These are phyloP conservation scores for Odontocolon sp. DNA, from an alignment of 2,888 invertebrate species.

Conservation along the genomic window DNA sequence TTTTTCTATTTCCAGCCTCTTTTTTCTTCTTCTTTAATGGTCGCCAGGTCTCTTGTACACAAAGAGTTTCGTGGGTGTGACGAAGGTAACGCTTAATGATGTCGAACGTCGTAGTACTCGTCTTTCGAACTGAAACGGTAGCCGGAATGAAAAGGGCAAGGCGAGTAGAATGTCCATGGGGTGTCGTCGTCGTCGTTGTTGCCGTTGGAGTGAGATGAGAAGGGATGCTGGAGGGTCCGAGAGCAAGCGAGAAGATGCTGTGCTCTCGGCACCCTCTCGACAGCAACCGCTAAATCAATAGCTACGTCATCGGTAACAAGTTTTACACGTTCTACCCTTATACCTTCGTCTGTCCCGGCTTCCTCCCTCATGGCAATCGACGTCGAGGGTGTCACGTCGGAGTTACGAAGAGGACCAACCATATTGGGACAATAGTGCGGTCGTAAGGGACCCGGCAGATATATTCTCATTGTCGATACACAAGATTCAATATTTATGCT, in stretches of 20 bases:
- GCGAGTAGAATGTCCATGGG: constrained; percentile 55
- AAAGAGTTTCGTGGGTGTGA: constrained; percentile 36
- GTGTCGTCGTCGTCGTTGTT: constrained; percentile 38
- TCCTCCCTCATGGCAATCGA: constrained; percentile 47
- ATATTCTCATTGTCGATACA: not conserved
- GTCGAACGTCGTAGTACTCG: constrained; percentile 53
- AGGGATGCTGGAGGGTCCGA: constrained; percentile 19
- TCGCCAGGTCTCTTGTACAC: constrained; percentile 26
- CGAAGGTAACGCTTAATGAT: constrained; percentile 71
- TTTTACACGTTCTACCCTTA: constrained; percentile 63
- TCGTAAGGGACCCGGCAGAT: constrained; percentile 31
- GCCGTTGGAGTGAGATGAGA: constrained; percentile 24
- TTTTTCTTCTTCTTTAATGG: constrained; percentile 38
- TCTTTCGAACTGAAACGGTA: constrained; percentile 37
- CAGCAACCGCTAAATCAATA: constrained; percentile 75
- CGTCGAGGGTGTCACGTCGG: constrained; percentile 47
- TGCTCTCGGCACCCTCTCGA: constrained; percentile 65
- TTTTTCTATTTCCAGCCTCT: constrained; percentile 7
- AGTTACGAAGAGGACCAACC: constrained; percentile 40
- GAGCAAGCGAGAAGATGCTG: constrained; percentile 28
- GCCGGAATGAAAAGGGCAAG: constrained; percentile 23
- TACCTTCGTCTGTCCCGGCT: constrained; percentile 28
- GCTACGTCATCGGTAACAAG: constrained; percentile 74
- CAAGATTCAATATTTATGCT: not conserved
- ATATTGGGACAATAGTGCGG: constrained; percentile 59